Conservation (phyloP, 2,797 vertebrate species). For the Psittacula derbiana region DNA sequence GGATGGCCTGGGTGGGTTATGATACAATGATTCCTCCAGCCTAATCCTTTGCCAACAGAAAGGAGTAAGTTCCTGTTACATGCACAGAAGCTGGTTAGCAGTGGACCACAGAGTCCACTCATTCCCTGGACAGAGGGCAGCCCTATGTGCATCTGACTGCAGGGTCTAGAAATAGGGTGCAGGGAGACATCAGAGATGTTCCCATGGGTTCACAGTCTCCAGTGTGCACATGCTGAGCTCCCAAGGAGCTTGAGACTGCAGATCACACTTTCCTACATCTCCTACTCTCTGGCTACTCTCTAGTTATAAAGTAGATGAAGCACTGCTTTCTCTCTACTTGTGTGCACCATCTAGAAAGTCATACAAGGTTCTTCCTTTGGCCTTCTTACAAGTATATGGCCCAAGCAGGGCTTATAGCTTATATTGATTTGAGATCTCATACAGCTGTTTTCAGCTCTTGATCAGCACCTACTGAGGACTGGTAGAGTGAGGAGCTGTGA, state of each 20-base stretch:
- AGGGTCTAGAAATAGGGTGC: not conserved
- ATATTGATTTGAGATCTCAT: not conserved
- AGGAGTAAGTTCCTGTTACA: not conserved
- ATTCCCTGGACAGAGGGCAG: not conserved
- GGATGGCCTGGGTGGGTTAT: rapidly evolving
- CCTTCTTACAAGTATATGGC: not conserved
- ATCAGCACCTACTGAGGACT: not conserved
- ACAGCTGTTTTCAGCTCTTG: not conserved
- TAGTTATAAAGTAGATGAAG: not conserved
- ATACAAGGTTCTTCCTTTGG: not conserved
- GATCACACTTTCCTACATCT: not conserved
- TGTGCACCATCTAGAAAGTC: not conserved
- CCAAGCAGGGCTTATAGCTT: not conserved
- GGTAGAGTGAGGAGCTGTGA: not conserved
- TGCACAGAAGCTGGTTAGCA: not conserved
- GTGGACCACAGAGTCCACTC: not conserved
- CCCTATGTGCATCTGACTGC: not conserved
- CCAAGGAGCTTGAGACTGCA: not conserved
- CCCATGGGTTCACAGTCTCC: not conserved
- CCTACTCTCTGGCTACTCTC: not conserved
- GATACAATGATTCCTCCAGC: not conserved
- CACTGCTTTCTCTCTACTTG: not conserved
- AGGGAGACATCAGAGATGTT: not conserved
- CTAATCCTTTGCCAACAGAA: not conserved
- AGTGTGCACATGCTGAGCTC: not conserved